Percentiles rank a stretch among this genome's conserved stretches.
Evolutionary conservation across 30 jellyfish, hydroid and myxozoan genomes (phyloP).

Genomic region (Cassiopea xamachana): DNA sequence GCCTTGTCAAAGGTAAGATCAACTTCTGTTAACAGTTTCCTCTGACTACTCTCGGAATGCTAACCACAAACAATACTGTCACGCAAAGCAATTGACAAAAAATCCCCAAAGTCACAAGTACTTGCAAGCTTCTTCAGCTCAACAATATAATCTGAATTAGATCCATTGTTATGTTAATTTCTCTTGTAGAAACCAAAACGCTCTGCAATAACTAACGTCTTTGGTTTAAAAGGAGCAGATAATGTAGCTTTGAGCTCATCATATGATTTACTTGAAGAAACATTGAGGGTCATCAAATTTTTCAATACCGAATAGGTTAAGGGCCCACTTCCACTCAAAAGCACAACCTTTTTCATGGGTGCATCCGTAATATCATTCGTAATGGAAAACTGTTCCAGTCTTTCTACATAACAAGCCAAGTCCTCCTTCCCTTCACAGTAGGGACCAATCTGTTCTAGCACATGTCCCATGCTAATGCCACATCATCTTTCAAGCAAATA

Average conservation of each 20-base stretch:
- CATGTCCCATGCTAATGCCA: constrained; percentile 10
- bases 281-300: constrained; percentile 34
- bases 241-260: constrained; percentile 13
- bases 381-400: constrained; percentile 55
- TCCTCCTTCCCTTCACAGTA: constrained; percentile 37
- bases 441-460: constrained; percentile 34
- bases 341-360: constrained; percentile 18
- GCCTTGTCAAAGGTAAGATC: constrained; percentile 61
- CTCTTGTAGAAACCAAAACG: constrained; percentile 15
- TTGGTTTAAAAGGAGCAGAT: constrained; percentile 32
- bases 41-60: constrained; percentile 25
- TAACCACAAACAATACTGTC: constrained; percentile 33
- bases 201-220: constrained; percentile 48
- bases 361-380: constrained; percentile 44
- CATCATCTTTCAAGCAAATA: constrained; percentile 21
- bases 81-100: constrained; percentile 21
- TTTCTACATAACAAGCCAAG: constrained; percentile 49
- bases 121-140: constrained; percentile 48
- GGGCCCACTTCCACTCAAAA: constrained; percentile 45
- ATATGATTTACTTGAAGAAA: constrained; percentile 31
- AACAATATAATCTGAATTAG: constrained; percentile 41
- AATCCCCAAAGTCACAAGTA: constrained; percentile 45
- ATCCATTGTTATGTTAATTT: constrained; percentile 39
- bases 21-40: constrained; percentile 39
- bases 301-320: constrained; percentile 16